A percentile compares a stretch with the other conserved stretches of the same genome.
These are phyloP conservation scores for Haplotaxodon microlepis DNA, from an alignment of 2,113 vertebrate genomes.

Conservation along the genomic window DNA sequence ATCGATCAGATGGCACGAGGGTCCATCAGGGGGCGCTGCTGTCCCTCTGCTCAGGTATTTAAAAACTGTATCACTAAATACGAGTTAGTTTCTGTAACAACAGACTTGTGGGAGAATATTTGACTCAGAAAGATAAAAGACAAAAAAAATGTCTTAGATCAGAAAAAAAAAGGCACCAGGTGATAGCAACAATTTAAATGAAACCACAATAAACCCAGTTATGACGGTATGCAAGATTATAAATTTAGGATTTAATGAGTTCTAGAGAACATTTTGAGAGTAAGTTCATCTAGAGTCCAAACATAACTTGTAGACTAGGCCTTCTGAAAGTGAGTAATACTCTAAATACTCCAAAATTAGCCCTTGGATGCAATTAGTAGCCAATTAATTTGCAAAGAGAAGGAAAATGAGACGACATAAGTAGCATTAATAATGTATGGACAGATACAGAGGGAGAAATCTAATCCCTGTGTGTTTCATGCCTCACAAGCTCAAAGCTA, in stretches of 20 bases:
- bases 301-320: neutral
- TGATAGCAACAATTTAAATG: neutral
- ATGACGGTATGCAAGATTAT: neutral
- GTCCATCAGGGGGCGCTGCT: slow-evolving; percentile 18
- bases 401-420: neutral
- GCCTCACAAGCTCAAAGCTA: slow-evolving; percentile 1
- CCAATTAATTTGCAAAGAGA: slow-evolving; percentile 39
- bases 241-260: neutral
- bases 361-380: slow-evolving; percentile 27
- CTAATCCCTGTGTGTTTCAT: slow-evolving; percentile 12
- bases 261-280: neutral
- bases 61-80: neutral
- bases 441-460: slow-evolving; percentile 15
- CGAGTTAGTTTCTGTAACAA: fast-evolving
- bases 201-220: neutral
- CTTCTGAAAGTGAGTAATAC: neutral
- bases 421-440: slow-evolving; percentile 48
- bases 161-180: neutral
- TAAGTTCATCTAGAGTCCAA: neutral
- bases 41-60: neutral
- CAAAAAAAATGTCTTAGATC: neutral
- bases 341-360: slow-evolving; percentile 42
- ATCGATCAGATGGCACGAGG: neutral
- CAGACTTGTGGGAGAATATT: neutral
- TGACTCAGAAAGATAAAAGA: neutral